A percentile compares a stretch with the other conserved stretches of the same genome.
phyloP scores from a whole-genome alignment of 2,888 invertebrate species.

The Dorcus hopei region DNA sequence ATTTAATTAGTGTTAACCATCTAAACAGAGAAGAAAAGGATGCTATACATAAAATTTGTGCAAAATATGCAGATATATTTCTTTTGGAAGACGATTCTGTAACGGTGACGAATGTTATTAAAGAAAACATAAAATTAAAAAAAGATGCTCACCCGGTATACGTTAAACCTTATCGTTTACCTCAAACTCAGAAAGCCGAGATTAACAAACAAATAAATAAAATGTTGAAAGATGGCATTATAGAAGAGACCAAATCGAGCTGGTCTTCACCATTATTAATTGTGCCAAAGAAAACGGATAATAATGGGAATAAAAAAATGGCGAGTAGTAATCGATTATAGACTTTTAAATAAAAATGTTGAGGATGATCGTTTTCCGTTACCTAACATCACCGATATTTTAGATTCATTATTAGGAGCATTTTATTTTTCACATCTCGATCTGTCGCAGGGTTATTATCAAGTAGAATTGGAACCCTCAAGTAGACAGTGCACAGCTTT shows the following conservation, averaged over 20 bases:
- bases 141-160: constrained; percentile 1
- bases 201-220: constrained; percentile 9
- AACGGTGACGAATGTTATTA: constrained; percentile 1
- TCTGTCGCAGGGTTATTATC: constrained; percentile 29
- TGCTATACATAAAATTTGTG: background rate
- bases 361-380: constrained; percentile 26
- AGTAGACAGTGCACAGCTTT: constrained; percentile 29
- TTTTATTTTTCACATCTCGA: constrained; percentile 30
- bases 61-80: background rate
- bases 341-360: constrained; percentile 15
- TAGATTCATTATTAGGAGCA: constrained; percentile 30
- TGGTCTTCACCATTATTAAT: constrained; percentile 16
- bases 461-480: constrained; percentile 24
- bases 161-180: constrained; percentile 9
- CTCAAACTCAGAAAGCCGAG: constrained; percentile 7
- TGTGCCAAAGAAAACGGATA: constrained; percentile 6
- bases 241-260: constrained; percentile 14
- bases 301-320: constrained; percentile 7
- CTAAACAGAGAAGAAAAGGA: no score
- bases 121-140: constrained; percentile 5
- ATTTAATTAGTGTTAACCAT: no score
- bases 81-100: constrained; percentile 2
- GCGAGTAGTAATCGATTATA: constrained; percentile 17
- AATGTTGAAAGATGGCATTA: constrained; percentile 13
- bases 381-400: constrained; percentile 28